phyloP scores from a whole-genome alignment of 1,140 invertebrate species.

The Battus philenor region DNA sequence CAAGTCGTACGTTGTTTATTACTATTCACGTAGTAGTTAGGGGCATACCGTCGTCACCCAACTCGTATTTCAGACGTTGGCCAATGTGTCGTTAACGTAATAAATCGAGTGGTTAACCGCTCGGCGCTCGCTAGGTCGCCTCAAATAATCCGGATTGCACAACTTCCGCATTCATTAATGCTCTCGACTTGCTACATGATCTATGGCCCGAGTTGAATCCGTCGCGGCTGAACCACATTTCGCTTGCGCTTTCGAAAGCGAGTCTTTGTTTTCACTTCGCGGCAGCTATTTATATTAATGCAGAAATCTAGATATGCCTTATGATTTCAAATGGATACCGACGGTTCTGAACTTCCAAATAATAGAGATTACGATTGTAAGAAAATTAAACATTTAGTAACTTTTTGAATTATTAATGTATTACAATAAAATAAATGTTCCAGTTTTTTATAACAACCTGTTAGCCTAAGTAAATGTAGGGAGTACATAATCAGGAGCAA shows the following conservation, averaged over 20 bases:
- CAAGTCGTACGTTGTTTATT: too few relatives aligned
- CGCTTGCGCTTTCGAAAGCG: constrained; percentile 63
- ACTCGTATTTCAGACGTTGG: constrained; percentile 18
- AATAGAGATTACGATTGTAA: too few relatives aligned
- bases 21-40: not conserved
- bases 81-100: constrained; percentile 21
- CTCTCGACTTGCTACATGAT: constrained; percentile 29
- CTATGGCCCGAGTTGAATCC: constrained; percentile 30
- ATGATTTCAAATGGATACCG: too few relatives aligned
- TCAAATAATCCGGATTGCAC: constrained; percentile 15
- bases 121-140: constrained; percentile 16
- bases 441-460: too few relatives aligned
- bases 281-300: constrained; percentile 62
- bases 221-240: constrained; percentile 42
- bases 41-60: constrained; percentile 1
- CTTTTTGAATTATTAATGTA: too few relatives aligned
- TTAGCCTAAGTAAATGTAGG: too few relatives aligned
- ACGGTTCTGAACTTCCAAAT: too few relatives aligned
- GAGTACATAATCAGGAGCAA: constrained; percentile 14
- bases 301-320: too few relatives aligned
- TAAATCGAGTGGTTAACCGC: constrained; percentile 21
- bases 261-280: constrained; percentile 68
- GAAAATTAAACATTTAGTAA: too few relatives aligned
- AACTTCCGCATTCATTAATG: constrained; percentile 22
- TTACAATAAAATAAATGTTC: too few relatives aligned